A percentile compares a stretch with the other conserved stretches of the same genome.
phyloP scores from a whole-genome alignment of 1,140 invertebrate genomes.

The Apolygus lucorum region DNA sequence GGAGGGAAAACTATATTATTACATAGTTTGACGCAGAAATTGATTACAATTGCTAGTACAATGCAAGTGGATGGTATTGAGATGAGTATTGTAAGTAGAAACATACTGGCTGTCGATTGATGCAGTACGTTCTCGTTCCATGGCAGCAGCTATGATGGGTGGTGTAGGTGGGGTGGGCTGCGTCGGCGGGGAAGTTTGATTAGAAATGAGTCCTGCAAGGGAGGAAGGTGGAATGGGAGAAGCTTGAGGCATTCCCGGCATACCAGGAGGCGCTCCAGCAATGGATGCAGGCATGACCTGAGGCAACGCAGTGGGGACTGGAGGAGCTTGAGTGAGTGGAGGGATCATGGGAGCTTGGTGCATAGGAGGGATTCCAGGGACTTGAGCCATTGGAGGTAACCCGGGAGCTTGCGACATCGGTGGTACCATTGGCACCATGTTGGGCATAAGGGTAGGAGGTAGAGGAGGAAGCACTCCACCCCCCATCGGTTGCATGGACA shows the following conservation, averaged over 20 bases:
- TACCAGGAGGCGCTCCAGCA: constrained; percentile 19
- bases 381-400: constrained; percentile 33
- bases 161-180: constrained; percentile 36
- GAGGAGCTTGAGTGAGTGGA: constrained; percentile 30
- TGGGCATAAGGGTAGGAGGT: constrained; percentile 21
- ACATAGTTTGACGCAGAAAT: too few relatives aligned
- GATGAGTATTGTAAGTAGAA: too few relatives aligned
- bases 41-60: too few relatives aligned
- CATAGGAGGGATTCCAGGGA: constrained; percentile 34
- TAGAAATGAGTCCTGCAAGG: constrained; percentile 3
- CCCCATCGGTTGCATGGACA: constrained; percentile 22
- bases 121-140: constrained; percentile 37
- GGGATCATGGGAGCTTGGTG: constrained; percentile 24
- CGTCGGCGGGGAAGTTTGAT: constrained; percentile 15
- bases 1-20: too few relatives aligned
- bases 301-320: constrained; percentile 35
- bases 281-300: constrained; percentile 31
- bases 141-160: neutral
- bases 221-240: constrained; percentile 30
- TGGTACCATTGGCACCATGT: constrained; percentile 24
- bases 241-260: constrained; percentile 20
- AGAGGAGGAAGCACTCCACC: too few relatives aligned
- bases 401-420: too few relatives aligned
- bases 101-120: constrained; percentile 47
- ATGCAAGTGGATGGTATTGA: too few relatives aligned